Evolutionary conservation across 1,140 invertebrate species (phyloP).

Genomic region (Lithobius niger): DNA sequence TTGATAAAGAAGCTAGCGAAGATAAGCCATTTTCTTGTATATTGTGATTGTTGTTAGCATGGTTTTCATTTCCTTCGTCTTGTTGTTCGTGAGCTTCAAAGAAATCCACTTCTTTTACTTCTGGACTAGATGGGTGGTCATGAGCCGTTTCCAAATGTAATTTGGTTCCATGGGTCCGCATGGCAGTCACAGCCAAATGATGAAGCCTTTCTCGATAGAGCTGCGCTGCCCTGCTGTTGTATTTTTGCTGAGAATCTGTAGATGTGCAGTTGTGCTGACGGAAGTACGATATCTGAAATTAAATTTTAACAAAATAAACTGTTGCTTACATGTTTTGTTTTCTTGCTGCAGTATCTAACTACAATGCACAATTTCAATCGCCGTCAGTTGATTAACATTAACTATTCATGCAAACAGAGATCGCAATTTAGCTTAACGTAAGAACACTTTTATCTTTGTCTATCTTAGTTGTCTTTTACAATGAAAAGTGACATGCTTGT

Average conservation of each 20-base stretch:
- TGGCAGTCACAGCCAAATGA: conserved; percentile 63
- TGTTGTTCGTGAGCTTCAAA: conserved; percentile 53
- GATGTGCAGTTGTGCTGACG: conserved; percentile 81
- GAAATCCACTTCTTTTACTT: conserved; percentile 60
- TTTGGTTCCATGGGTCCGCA: conserved; percentile 77
- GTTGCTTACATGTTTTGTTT: no score
- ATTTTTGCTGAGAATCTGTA: conserved; percentile 92
- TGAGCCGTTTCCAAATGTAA: conserved; percentile 31
- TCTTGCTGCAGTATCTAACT: no score
- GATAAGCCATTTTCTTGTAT: conserved; percentile 10
- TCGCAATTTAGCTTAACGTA: no score
- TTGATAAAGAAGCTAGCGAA: not conserved
- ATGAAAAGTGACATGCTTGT: no score
- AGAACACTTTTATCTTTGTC: no score
- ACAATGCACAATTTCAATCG: no score
- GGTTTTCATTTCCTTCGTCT: not conserved
- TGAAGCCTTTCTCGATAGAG: conserved; percentile 79
- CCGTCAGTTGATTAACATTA: no score
- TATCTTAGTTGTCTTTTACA: no score
- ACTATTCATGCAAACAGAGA: no score
- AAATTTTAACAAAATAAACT: no score
- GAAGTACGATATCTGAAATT: conserved; percentile 91
- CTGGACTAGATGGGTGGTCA: conserved; percentile 20
- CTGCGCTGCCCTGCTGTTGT: conserved; percentile 87
- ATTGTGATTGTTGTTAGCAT: conserved; percentile 11